Base-by-base conservation (phyloP, 2,797 vertebrate species). In the Catharus ustulatus region DNA sequence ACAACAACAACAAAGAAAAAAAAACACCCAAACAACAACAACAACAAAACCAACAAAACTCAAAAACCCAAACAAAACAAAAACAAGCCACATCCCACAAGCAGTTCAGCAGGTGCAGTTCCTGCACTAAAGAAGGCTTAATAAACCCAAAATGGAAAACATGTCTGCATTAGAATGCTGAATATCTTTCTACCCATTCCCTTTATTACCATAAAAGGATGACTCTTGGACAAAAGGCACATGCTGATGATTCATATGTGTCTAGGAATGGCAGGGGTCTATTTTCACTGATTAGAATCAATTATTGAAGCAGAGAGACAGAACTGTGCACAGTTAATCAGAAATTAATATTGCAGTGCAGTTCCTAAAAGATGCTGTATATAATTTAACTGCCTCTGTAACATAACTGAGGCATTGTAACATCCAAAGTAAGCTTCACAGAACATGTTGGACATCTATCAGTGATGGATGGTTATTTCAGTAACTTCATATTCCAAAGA, bases 41-140 rank as follows among this genome's bases (percentile, higher is more conserved):
- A 38, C 6, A 48, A 5, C 7, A 8, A 45, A 45, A 43, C 11
- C 49, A 49, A 4, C 5, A 59, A 51, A 61, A 19, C 7, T 7
- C 11, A 4, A 13, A 23, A 19, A 32, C 2, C 9, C 10, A 36
- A 20, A 14, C 3, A 16, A 69, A 79, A 4, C 3, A 10, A 54
- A 51, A 40, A 1, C 2, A 16, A 9, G 7, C 4, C 5, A 20
- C 8, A 34, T 3, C 2, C 9, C 52, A 27, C 3, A 78, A 49
- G 3, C 4, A 38, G 5, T 69, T 74, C 32, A 75, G 6, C 6
- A 48, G 34, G 11, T 81, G 12, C 3, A 61, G 6, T 40, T 72
- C 15, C 9, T 52, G 17, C 49, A 62, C 5, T 49, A 62, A 52
- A 87, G 8, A 46, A 3, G 16, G 4, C 8, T 73, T 66, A 27